Base-by-base conservation (phyloP, 2,113 vertebrate genomes). In the Leptocoma aspasia region DNA sequence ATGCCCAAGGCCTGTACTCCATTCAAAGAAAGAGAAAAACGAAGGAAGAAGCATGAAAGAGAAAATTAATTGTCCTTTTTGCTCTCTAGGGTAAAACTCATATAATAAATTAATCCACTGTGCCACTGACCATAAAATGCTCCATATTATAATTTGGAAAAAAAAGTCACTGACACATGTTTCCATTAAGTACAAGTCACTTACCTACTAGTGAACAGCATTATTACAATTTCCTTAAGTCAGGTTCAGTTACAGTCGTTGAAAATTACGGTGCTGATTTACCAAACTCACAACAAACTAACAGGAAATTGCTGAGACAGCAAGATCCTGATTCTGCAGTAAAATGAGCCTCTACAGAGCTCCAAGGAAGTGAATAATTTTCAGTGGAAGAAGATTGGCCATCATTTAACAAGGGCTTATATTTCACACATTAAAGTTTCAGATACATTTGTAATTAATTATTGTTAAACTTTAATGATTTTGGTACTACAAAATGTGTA, bases 111-210 rank as follows among this genome's bases (percentile, higher is more conserved):
- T 86, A 41, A 85, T 49, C 35, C 72, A n/a, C 70, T 94, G 52
- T 77, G 50, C 30, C 47, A 49, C 28, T 56, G 68, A 64, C 68
- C 60, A 42, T 71, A 97, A 96, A 92, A 95, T 94, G 86, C 89
- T 90, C 89, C 82, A 96, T 85, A 96, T 95, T 86, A 95, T 93
- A 93, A 94, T 85, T 28, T 64, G 35, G 83, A 13, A 39, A 71
- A 71, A 69, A 90, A 88, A 50, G n/a, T 17, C 75, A 42, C 56
- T 70, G 83, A 59, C 13, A 35, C 11, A 10, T 64, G 26, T 72
- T 87, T 72, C n/a, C 23, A 72, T 39, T 35, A 65, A 57, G 20
- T 69, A 68, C 31, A 76, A 72, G 41, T 90, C 13, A 2, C 57
- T 81, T 78, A 53, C 23, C 54, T 83, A 50, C 31, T 39, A 79